Conservation (phyloP, 2,888 invertebrate species). For the Hoplodrina ambigua region DNA sequence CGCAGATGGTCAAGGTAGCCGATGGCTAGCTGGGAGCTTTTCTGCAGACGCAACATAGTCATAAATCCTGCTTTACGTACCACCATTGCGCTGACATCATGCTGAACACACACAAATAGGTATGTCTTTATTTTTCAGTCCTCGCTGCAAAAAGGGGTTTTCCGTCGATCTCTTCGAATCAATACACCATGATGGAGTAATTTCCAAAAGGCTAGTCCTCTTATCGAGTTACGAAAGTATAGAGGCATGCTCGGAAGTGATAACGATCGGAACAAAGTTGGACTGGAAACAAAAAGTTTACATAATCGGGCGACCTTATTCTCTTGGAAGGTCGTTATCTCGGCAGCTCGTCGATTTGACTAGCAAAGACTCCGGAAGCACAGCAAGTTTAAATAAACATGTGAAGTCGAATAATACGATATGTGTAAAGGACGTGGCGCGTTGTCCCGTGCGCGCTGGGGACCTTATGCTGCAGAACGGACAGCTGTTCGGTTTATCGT, state of each 20-base stretch:
- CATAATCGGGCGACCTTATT: constrained; percentile 78
- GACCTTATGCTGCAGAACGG: constrained; percentile 80
- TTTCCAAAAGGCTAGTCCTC: constrained; percentile 77
- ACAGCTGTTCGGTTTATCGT: constrained; percentile 77
- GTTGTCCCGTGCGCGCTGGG: constrained; percentile 81
- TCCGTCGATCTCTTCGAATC: constrained; percentile 73
- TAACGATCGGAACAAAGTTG: constrained; percentile 70
- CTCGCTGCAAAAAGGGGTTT: constrained; percentile 83
- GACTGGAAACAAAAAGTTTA: constrained; percentile 64
- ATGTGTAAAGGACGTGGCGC: constrained; percentile 75
- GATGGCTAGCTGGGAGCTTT: not conserved
- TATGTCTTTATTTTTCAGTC: constrained; percentile 72
- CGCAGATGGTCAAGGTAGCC: not conserved
- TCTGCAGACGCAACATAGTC: not conserved
- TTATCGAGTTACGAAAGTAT: constrained; percentile 77
- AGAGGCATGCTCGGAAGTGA: constrained; percentile 71
- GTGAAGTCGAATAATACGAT: constrained; percentile 71
- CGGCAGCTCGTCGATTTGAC: constrained; percentile 74
- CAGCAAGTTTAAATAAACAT: constrained; percentile 46
- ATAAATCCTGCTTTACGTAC: too few relatives aligned
- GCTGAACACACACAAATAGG: not conserved
- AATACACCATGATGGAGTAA: constrained; percentile 74
- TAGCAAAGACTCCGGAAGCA: constrained; percentile 37
- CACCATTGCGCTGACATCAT: not conserved
- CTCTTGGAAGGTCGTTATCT: constrained; percentile 73